Conservation (phyloP, 1,140 invertebrate species). For the Orussus abietinus region DNA sequence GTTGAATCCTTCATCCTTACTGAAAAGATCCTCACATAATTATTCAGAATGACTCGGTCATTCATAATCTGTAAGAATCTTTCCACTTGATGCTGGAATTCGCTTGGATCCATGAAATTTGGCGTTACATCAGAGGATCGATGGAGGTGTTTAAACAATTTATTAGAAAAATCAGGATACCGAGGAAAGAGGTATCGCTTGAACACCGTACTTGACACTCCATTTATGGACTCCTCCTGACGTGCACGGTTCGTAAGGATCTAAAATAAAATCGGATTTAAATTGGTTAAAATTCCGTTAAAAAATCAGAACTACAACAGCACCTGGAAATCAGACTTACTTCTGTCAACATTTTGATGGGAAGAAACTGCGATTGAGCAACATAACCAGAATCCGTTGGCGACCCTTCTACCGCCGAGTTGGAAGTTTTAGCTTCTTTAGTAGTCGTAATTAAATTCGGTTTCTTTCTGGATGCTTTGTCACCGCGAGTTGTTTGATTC, state of each 20-base stretch:
- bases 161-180: slow-evolving; percentile 67
- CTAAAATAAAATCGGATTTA: slow-evolving; percentile 48
- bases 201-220: slow-evolving; percentile 58
- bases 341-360: slow-evolving; percentile 68
- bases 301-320: slow-evolving; percentile 21
- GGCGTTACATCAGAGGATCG: slow-evolving; percentile 58
- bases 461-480: too few species aligned
- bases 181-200: slow-evolving; percentile 74
- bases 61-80: slow-evolving; percentile 65
- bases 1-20: slow-evolving; percentile 53
- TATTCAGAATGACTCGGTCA: slow-evolving; percentile 62
- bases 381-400: too few species aligned
- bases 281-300: slow-evolving; percentile 13
- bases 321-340: slow-evolving; percentile 41
- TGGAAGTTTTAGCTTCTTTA: too few species aligned
- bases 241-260: slow-evolving; percentile 60
- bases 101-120: slow-evolving; percentile 56
- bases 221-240: slow-evolving; percentile 62
- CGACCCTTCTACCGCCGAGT: too few species aligned
- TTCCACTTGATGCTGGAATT: slow-evolving; percentile 70
- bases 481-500: too few species aligned
- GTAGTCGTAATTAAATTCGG: too few species aligned
- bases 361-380: slow-evolving; percentile 63
- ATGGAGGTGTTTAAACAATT: slow-evolving; percentile 64
- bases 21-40: slow-evolving; percentile 63